These are phyloP conservation scores for Vanessa cardui DNA, from an alignment of 2,888 invertebrate genomes.

Conservation along the genomic window DNA sequence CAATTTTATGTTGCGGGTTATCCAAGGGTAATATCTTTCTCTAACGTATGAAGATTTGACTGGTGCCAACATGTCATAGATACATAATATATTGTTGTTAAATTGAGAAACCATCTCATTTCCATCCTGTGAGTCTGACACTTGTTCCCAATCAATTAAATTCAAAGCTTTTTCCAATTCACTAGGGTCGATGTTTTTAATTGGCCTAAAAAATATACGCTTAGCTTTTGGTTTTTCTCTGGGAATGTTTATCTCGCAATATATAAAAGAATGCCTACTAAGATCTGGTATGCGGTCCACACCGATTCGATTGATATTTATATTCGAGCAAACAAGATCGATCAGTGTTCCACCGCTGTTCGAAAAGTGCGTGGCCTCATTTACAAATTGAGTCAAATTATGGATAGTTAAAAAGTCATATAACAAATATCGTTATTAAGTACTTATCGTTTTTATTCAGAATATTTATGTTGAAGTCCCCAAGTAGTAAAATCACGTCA, in stretches of 20 bases:
- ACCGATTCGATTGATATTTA: neutral
- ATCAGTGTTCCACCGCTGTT: neutral
- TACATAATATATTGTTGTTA: no score
- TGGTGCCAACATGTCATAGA: no score
- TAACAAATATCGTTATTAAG: no score
- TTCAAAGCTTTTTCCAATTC: neutral
- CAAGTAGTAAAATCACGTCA: no score
- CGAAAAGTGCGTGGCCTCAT: neutral
- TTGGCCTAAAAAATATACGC: neutral
- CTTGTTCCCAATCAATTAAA: neutral
- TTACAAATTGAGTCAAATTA: neutral
- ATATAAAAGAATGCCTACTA: neutral
- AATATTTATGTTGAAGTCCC: no score
- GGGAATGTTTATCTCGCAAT: neutral
- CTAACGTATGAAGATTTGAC: no score
- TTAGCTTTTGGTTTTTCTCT: neutral
- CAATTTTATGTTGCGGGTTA: conserved; percentile 14
- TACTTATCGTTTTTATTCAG: no score
- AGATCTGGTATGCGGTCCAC: neutral
- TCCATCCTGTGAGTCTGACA: no score
- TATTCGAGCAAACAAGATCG: neutral
- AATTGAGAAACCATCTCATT: no score
- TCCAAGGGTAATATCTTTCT: neutral
- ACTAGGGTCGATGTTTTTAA: no score
- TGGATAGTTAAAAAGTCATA: neutral